Conservation (phyloP, 2,797 vertebrate species). For the Pyrocephalus nanus region DNA sequence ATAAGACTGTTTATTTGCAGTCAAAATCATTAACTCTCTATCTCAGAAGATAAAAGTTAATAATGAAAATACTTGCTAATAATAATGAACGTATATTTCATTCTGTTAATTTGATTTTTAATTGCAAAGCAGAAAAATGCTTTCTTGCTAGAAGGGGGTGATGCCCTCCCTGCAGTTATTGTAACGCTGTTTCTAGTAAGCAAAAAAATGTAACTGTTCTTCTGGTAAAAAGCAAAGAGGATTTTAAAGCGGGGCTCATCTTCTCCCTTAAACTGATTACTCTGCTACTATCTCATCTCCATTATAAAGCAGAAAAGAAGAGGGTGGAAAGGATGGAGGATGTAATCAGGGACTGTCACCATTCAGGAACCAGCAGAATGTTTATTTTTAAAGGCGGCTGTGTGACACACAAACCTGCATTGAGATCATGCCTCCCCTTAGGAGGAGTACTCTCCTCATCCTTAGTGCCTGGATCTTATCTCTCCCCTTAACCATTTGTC, state of each 20-base stretch:
- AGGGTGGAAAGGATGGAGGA: background rate
- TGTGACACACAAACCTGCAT: constrained; percentile 51
- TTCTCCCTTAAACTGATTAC: constrained; percentile 32
- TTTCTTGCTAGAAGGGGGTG: background rate
- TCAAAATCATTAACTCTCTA: background rate
- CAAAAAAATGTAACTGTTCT: background rate
- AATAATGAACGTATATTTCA: background rate
- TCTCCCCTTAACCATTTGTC: background rate
- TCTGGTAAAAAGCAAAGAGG: background rate
- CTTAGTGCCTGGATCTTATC: background rate
- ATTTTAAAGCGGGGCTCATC: constrained; percentile 39
- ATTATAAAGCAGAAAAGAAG: background rate
- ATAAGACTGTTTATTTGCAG: background rate
- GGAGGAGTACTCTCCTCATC: background rate
- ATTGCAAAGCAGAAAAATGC: background rate
- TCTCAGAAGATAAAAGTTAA: background rate
- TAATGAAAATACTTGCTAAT: background rate
- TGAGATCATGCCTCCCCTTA: background rate
- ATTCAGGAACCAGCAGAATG: constrained; percentile 1
- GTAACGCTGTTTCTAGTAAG: background rate
- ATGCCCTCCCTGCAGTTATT: background rate
- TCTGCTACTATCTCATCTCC: constrained; percentile 12
- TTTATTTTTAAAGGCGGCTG: constrained; percentile 13
- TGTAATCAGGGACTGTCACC: background rate
- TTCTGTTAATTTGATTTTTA: background rate